phyloP scores from a whole-genome alignment of 2,113 vertebrate species.

The Origma solitaria region DNA sequence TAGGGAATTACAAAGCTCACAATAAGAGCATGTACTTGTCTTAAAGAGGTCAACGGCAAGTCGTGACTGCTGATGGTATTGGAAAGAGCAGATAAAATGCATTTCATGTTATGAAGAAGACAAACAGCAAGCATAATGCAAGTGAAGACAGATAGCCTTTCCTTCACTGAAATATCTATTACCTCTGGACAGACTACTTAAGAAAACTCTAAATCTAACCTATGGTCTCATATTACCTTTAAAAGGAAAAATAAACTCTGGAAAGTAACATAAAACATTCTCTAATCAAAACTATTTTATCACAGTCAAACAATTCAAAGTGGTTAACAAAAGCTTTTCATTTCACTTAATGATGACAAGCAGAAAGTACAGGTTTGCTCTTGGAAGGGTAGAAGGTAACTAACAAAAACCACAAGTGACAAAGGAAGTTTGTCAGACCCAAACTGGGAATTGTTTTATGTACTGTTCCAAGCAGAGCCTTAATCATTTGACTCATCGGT shows the following conservation, averaged over 20 bases:
- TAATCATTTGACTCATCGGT: not conserved
- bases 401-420: conserved; percentile 33
- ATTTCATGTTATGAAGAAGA: conserved; percentile 35
- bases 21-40: not conserved
- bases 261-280: conserved; percentile 56
- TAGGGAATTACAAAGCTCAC: not conserved
- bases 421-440: conserved; percentile 22
- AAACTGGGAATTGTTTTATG: not conserved
- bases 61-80: not conserved
- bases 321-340: conserved; percentile 41
- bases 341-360: conserved; percentile 37
- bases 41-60: conserved; percentile 18
- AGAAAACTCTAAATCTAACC: conserved; percentile 62
- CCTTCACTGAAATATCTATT: conserved; percentile 48
- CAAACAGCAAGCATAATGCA: conserved; percentile 45
- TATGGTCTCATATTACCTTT: conserved; percentile 63
- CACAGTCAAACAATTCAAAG: conserved; percentile 9
- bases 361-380: not conserved
- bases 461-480: not conserved
- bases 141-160: conserved; percentile 61
- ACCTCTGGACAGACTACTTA: conserved; percentile 62
- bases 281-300: conserved; percentile 63
- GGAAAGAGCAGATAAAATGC: not conserved
- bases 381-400: conserved; percentile 1
- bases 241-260: conserved; percentile 61